Evolutionary conservation across 2,888 invertebrate genomes (phyloP), one percentile per base, ranked within the genome.

Genomic region (Deilephila elpenor): DNA sequence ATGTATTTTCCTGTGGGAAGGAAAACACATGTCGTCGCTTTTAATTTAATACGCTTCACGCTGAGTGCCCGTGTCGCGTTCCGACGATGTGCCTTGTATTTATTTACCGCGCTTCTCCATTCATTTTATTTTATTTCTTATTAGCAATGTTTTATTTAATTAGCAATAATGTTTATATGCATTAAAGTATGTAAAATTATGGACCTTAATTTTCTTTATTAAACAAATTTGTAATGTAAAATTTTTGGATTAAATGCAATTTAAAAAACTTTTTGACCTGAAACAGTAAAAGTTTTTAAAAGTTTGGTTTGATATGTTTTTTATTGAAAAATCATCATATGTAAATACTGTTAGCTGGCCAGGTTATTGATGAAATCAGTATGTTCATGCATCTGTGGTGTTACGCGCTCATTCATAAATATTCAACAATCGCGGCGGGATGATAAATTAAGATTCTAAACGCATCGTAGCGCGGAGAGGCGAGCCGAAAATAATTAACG

Each of bases 1-100:
- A 94, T 94, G 91, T 93, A 91, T 93, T 94, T 94, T 93, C 93
- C 93, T 94, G 92, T 93, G 94, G 93, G 94, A 94, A 94, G 91
- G 87, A 94, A 94, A 94, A 94, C 94, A 94, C 93, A 93, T 94
- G 94, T 94, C 89, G 92, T 89, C 92, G 91, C 91, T 93, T 93
- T 94, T 94, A 94, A 94, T 94, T 93, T 94, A 94, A 94, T 94
- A 92, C 92, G 90, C 89, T 90, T 91, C 94, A 93, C 87, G 94
- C 94, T 93, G 94, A 79, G 94, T 86, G 83, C 83, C 85, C 88
- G 88, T 90, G 92, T 91, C 84, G 85, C 80, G 86, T 84, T 84
- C 82, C 84, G 81, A 82, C 78, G 80, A 73, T 74, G 77, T 71
- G 29, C 70, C 56, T 73, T 73, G 29, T 71, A 60, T 73, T 73